Conservation (phyloP, 1,140 invertebrate genomes). For the Pseudomyrmex sp. region DNA sequence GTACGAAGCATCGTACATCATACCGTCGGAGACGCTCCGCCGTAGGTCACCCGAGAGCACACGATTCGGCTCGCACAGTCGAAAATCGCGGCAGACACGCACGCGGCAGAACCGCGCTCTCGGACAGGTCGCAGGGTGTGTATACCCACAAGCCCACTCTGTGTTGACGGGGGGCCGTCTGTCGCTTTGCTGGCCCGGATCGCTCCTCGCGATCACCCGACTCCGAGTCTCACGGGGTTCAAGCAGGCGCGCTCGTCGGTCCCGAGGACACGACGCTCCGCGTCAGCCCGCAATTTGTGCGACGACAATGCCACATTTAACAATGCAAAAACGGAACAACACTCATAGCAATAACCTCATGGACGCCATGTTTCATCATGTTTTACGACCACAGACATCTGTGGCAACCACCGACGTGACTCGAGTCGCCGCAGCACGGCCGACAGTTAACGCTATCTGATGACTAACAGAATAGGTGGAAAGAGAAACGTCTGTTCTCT, state of each 20-base stretch:
- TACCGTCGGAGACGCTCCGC: neutral
- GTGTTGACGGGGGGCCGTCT: conserved; percentile 76
- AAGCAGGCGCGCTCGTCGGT: conserved; percentile 69
- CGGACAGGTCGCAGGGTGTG: conserved; percentile 75
- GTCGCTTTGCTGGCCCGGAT: conserved; percentile 49
- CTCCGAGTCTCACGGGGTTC: conserved; percentile 48
- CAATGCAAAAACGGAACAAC: conserved; percentile 65
- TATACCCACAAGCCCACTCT: conserved; percentile 76
- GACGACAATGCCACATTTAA: conserved; percentile 73
- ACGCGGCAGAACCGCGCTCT: conserved; percentile 51
- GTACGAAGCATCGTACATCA: conserved; percentile 1
- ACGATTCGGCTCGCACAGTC: conserved; percentile 26
- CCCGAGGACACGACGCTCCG: conserved; percentile 74
- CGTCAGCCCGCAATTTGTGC: conserved; percentile 70
- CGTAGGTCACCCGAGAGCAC: neutral
- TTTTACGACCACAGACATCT: too few relatives aligned
- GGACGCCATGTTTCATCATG: conserved; percentile 77
- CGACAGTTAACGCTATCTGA: neutral
- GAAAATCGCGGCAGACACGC: conserved; percentile 27
- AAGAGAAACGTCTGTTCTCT: too few relatives aligned
- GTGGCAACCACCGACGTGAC: too few relatives aligned
- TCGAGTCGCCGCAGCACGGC: neutral
- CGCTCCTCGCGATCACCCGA: conserved; percentile 41
- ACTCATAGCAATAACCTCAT: conserved; percentile 79
- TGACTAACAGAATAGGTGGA: too few relatives aligned